Evolutionary conservation across 2,797 vertebrate genomes (phyloP).

Genomic region (Sebastes cheni): DNA sequence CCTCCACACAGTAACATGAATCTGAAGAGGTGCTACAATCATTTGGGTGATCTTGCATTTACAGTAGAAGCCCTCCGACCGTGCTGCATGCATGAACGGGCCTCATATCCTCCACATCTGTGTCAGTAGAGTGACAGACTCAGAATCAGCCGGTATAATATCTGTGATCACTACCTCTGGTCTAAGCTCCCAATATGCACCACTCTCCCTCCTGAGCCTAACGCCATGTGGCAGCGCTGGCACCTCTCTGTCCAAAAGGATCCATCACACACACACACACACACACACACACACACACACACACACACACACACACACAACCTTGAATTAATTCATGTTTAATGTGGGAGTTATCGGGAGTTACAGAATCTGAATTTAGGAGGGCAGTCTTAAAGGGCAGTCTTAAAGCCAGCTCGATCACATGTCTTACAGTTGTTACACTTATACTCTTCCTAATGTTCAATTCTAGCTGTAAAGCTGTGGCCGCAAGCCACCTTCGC

Average conservation of each 20-base stretch:
- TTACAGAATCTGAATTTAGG: slow-evolving; percentile 17
- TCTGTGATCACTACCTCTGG: slow-evolving; percentile 54
- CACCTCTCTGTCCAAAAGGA: slow-evolving; percentile 71
- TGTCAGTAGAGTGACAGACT: slow-evolving; percentile 38
- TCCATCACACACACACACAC: slow-evolving; percentile 54
- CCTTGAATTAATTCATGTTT: slow-evolving; percentile 4
- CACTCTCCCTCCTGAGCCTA: slow-evolving; percentile 57
- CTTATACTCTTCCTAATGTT: neutral
- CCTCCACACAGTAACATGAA: neutral
- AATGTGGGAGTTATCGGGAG: slow-evolving; percentile 20
- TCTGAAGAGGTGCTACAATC: neutral
- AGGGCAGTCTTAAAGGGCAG: neutral
- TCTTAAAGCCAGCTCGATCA: slow-evolving; percentile 28
- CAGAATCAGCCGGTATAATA: slow-evolving; percentile 53
- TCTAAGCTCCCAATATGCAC: slow-evolving; percentile 45
- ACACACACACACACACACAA: neutral
- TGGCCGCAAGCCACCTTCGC: too few relatives aligned
- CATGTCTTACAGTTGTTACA: neutral
- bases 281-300: slow-evolving; percentile 24
- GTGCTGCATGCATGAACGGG: neutral
- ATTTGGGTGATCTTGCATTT: neutral
- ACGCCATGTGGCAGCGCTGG: slow-evolving; percentile 64
- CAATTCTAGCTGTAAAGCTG: too few relatives aligned
- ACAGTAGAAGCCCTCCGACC: neutral
- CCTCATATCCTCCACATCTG: neutral